These are phyloP conservation scores for Taphrorychus bicolor DNA, from an alignment of 2,888 invertebrate genomes.

Conservation along the genomic window DNA sequence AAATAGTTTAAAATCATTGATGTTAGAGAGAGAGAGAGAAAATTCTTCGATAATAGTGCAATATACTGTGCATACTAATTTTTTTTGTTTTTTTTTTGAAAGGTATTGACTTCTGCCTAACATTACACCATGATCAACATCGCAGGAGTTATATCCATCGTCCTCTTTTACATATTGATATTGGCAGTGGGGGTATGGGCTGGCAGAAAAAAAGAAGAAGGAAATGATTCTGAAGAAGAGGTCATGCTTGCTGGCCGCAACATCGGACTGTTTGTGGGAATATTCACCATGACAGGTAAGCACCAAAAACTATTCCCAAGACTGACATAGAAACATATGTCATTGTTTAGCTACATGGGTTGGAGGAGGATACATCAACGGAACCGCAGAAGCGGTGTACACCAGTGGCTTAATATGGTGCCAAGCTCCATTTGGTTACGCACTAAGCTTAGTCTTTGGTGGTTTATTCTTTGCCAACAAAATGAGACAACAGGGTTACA, in stretches of 20 bases:
- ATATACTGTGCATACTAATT: background rate
- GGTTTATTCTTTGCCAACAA: constrained; percentile 98
- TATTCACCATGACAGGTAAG: constrained; percentile 98
- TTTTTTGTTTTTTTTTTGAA: constrained; percentile 34
- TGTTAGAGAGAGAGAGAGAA: no score
- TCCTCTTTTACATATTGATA: constrained; percentile 95
- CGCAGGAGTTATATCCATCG: constrained; percentile 91
- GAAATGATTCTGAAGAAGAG: constrained; percentile 93
- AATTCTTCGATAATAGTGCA: no score
- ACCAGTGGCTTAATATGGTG: constrained; percentile 94
- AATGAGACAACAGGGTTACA: constrained; percentile 97
- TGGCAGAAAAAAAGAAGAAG: constrained; percentile 87
- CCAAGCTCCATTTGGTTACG: constrained; percentile 99
- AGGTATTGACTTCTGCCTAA: constrained; percentile 13
- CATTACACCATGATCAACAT: constrained; percentile 83
- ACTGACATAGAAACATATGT: background rate
- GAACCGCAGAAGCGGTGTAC: constrained; percentile 97
- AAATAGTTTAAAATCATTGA: background rate
- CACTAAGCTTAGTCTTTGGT: constrained; percentile 93
- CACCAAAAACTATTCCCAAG: background rate
- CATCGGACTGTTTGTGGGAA: constrained; percentile 95
- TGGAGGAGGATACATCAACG: constrained; percentile 99
- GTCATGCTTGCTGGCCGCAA: constrained; percentile 98
- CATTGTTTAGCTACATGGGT: constrained; percentile 99
- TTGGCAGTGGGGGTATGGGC: constrained; percentile 97